Base-by-base conservation (phyloP, 2,888 invertebrate genomes). In the Neoscelio sp. region DNA sequence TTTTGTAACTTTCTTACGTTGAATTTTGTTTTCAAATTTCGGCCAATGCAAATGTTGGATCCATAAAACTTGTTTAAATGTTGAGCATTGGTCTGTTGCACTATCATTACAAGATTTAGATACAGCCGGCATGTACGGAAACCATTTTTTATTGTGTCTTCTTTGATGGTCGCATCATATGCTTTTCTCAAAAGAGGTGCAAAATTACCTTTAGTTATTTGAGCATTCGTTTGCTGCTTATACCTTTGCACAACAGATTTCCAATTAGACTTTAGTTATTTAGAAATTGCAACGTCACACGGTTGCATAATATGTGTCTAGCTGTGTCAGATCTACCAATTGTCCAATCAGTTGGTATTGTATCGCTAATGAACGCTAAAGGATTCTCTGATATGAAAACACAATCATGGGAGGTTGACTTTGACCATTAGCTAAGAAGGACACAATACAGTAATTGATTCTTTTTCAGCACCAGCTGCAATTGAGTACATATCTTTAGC, bases 301-400 rank as follows among this genome's bases (percentile, higher is more conserved):
- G 86, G 86, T 58, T 87, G 86, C 38, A 85, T 38, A 7, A 87
- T 76, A 38, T 85, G 83, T 2, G 79, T 78, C 0, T 74, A 42
- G 40, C 88, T 44, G 58, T 68, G 10, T 86, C 82, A 1, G 86
- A 85, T 17, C 83, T 67, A 0, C 88, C 87, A 10, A 87, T 82
- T 46, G 80, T 78, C 84, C 85, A 86, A 56, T 76, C 64, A 40
- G 81, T 62, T 18, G 83, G 82, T 33, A 82, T 65, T 13, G 67
- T 64, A 30, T 78, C 30, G 6, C 67, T 60, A 13, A 82, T 77
- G 48, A 54, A 46, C 10, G 83, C 78, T n/a, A n/a, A 15, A 77
- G 60, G 26, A 81, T 82, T 62, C 83, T 64, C 30, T 35, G 2
- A 7, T 54, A 38, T 23, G 38, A 5, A 23, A 20, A 54, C 1